phyloP scores from a whole-genome alignment of 2,888 invertebrate genomes.

The Clunio marinus region DNA sequence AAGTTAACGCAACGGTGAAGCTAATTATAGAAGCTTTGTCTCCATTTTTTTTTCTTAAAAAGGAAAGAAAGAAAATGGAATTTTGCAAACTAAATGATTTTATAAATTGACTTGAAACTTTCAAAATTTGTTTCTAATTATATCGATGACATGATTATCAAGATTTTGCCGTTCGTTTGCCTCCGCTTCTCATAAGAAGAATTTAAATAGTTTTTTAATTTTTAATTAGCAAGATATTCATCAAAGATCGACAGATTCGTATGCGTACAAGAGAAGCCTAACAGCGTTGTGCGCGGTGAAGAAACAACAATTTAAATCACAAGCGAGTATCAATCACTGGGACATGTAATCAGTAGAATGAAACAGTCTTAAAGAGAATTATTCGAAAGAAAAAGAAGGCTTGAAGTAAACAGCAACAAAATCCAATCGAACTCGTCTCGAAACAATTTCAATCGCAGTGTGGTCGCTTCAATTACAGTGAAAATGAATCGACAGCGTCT shows the following conservation, averaged over 20 bases:
- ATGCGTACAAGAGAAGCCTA: background rate
- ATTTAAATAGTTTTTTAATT: slow-evolving; percentile 35
- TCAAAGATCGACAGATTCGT: background rate
- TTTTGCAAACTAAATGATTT: background rate
- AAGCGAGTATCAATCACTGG: background rate
- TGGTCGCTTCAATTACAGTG: slow-evolving; percentile 37
- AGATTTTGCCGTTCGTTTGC: background rate
- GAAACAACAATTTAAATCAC: background rate
- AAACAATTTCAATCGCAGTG: slow-evolving; percentile 37
- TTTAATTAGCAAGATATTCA: slow-evolving; percentile 35
- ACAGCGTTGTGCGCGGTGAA: background rate
- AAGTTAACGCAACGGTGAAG: too few relatives aligned
- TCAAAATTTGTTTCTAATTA: slow-evolving; percentile 3
- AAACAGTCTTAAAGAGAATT: background rate
- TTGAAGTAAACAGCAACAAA: background rate
- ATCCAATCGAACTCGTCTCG: slow-evolving; percentile 8
- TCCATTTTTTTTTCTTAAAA: too few relatives aligned
- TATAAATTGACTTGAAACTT: background rate
- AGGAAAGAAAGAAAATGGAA: background rate
- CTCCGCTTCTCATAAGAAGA: slow-evolving; percentile 1
- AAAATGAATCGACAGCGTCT: slow-evolving; percentile 32
- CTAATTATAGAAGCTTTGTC: too few relatives aligned
- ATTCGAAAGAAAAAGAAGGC: background rate
- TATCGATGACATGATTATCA: slow-evolving; percentile 3
- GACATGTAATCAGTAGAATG: background rate